Conservation (phyloP, 2,888 invertebrate genomes). For the Eristalis pertinax region DNA sequence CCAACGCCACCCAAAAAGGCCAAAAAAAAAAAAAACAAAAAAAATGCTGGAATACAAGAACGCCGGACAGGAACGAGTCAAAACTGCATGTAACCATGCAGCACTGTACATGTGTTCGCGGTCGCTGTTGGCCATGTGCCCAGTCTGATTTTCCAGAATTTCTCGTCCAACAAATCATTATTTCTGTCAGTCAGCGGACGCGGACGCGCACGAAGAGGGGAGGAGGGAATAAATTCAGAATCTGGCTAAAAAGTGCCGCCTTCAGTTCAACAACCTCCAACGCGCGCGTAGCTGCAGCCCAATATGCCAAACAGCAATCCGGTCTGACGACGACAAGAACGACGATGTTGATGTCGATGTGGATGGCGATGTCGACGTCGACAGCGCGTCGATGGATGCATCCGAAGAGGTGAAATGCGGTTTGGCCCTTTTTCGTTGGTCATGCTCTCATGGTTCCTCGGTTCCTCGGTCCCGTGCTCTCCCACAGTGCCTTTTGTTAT, state of each 20-base stretch:
- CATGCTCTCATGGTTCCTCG: constrained; percentile 57
- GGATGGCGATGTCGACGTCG: constrained; percentile 5
- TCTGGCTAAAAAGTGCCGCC: constrained; percentile 64
- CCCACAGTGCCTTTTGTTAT: constrained; percentile 39
- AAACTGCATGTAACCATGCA: constrained; percentile 21
- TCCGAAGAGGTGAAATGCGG: constrained; percentile 23
- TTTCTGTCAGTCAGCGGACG: constrained; percentile 51
- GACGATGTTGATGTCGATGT: neutral
- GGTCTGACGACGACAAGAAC: constrained; percentile 48
- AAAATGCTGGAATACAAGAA: neutral
- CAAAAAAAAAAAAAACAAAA: too few relatives aligned
- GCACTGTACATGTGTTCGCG: constrained; percentile 38
- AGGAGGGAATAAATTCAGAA: constrained; percentile 57
- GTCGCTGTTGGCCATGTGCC: constrained; percentile 47
- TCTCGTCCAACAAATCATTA: constrained; percentile 66
- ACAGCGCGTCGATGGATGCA: constrained; percentile 29
- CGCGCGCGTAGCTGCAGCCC: constrained; percentile 30
- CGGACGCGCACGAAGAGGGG: constrained; percentile 18
- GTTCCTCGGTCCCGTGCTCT: constrained; percentile 10
- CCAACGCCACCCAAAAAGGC: neutral
- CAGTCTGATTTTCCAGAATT: constrained; percentile 47
- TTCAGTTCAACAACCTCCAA: constrained; percentile 60
- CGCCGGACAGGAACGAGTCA: neutral
- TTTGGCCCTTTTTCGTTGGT: constrained; percentile 61
- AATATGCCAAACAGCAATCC: constrained; percentile 67